Evolutionary conservation across 2,113 vertebrate species (phyloP).

Genomic region (Prunella himalayana): DNA sequence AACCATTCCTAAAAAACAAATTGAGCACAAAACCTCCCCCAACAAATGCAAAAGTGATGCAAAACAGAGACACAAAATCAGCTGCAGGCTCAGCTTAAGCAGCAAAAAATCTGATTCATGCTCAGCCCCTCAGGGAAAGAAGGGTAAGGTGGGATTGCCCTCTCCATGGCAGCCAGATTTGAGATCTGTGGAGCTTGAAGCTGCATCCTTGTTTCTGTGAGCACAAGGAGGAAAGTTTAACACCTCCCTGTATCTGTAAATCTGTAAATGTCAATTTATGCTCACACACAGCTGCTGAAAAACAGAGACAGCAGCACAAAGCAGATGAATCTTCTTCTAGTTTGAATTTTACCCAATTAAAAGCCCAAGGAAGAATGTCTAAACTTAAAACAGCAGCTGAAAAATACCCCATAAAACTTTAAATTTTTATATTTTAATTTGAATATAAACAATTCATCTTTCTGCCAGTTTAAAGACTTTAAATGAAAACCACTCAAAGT

Average conservation of each 20-base stretch:
- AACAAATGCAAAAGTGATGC: neutral
- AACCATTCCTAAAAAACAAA: neutral
- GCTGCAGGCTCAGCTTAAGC: neutral
- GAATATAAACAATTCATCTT: neutral
- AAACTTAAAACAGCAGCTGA: neutral
- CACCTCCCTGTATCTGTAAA: neutral
- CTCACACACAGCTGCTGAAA: rapidly evolving
- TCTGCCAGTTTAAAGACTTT: neutral
- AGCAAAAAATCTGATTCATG: neutral
- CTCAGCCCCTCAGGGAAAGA: neutral
- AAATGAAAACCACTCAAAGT: neutral
- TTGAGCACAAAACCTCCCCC: rapidly evolving
- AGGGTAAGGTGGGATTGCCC: neutral
- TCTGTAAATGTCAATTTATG: rapidly evolving
- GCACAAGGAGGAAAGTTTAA: neutral
- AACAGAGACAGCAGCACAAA: neutral
- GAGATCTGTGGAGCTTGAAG: rapidly evolving
- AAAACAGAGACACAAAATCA: neutral
- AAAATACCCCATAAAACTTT: rapidly evolving
- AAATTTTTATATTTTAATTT: neutral
- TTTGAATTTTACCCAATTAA: neutral
- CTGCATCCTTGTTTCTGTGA: neutral
- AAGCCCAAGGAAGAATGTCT: neutral
- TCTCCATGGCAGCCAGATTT: neutral
- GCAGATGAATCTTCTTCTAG: rapidly evolving